phyloP scores from a whole-genome alignment of 1,140 invertebrate genomes.

The Diuraphis noxia region DNA sequence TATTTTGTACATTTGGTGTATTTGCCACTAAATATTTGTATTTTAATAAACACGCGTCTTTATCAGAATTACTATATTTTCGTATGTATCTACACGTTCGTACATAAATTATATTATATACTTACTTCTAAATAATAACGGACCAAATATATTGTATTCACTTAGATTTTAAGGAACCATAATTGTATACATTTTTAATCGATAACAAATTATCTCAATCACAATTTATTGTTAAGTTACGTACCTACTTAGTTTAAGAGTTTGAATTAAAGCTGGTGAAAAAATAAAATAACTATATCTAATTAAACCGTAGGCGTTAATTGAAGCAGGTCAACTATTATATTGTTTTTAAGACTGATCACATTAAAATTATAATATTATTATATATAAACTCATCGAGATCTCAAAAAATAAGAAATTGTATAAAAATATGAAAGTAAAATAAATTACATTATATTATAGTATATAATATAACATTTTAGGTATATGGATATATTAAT shows the following conservation, averaged over 20 bases:
- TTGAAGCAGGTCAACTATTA: slow-evolving; percentile 20
- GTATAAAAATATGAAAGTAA: neutral
- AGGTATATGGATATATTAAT: neutral
- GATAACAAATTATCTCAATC: slow-evolving; percentile 34
- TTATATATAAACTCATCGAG: neutral
- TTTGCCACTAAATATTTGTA: neutral
- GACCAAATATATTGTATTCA: slow-evolving; percentile 41
- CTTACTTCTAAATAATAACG: neutral
- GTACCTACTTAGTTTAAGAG: slow-evolving; percentile 39
- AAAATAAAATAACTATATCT: neutral
- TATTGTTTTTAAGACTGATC: slow-evolving; percentile 48
- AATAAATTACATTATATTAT: neutral
- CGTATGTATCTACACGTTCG: neutral
- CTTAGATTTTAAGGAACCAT: neutral
- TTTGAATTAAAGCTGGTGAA: neutral
- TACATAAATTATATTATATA: neutral
- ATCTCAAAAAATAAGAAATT: slow-evolving; percentile 41
- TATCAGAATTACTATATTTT: slow-evolving; percentile 8
- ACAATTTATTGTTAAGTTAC: slow-evolving; percentile 21
- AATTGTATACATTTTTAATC: neutral
- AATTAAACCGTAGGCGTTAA: neutral
- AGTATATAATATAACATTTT: neutral
- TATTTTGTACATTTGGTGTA: slow-evolving; percentile 5
- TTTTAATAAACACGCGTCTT: slow-evolving; percentile 22
- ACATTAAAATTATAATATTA: slow-evolving; percentile 28